A percentile compares a stretch with the other conserved stretches of the same genome.
Evolutionary conservation across 2,888 invertebrate genomes (phyloP).

Genomic region (Sabatieria punctata): DNA sequence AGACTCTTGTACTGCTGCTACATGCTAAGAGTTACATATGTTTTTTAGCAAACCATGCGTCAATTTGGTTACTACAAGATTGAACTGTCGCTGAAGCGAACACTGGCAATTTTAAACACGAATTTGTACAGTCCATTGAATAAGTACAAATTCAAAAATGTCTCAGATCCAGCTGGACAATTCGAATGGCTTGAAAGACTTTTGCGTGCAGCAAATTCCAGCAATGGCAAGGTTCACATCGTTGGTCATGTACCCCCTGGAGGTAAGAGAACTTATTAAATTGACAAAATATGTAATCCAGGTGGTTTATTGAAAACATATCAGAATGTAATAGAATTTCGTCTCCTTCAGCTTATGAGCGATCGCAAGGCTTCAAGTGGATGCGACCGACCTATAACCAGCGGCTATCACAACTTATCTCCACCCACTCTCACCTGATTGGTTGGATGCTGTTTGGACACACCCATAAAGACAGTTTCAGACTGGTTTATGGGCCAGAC

Average conservation of each 20-base stretch:
- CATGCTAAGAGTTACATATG: neutral
- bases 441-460: slow-evolving; percentile 32
- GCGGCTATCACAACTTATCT: slow-evolving; percentile 25
- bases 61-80: slow-evolving; percentile 23
- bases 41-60: slow-evolving; percentile 17
- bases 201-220: slow-evolving; percentile 13
- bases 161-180: slow-evolving; percentile 22
- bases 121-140: slow-evolving; percentile 18
- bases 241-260: slow-evolving; percentile 27
- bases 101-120: slow-evolving; percentile 23
- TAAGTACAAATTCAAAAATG: slow-evolving; percentile 16
- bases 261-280: slow-evolving; percentile 10
- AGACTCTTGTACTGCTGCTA: too few relatives aligned
- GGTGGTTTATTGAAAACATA: neutral
- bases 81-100: slow-evolving; percentile 12
- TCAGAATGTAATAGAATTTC: neutral
- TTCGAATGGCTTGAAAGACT: slow-evolving; percentile 20
- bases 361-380: slow-evolving; percentile 28
- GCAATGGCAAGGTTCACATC: slow-evolving; percentile 17
- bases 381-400: slow-evolving; percentile 31
- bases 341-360: slow-evolving; percentile 24
- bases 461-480: slow-evolving; percentile 32
- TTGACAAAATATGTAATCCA: neutral
- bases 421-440: slow-evolving; percentile 29
- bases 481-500: too few relatives aligned